These are phyloP conservation scores for Danio aesculapii DNA, from an alignment of 2,797 vertebrate genomes.

Conservation along the genomic window DNA sequence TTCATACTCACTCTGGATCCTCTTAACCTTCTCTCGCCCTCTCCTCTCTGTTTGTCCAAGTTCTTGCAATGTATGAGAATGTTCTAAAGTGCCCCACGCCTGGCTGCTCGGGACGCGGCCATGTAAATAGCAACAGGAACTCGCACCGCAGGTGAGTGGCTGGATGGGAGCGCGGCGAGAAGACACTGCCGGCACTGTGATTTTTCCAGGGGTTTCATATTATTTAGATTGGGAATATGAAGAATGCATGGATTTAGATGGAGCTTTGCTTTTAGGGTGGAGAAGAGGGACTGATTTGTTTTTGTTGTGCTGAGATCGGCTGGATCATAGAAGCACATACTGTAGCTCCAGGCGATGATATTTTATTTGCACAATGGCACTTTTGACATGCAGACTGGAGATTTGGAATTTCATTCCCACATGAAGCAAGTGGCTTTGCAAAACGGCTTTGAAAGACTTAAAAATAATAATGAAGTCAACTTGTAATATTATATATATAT, in stretches of 20 bases:
- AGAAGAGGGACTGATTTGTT: slow-evolving; percentile 36
- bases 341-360: slow-evolving; percentile 38
- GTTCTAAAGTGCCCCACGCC: slow-evolving; percentile 99
- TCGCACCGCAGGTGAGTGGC: slow-evolving; percentile 97
- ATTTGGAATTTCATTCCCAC: slow-evolving; percentile 25
- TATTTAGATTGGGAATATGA: slow-evolving; percentile 33
- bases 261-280: slow-evolving; percentile 1
- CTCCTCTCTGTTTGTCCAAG: slow-evolving; percentile 91
- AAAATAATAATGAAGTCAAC: too few relatives aligned
- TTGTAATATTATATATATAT: too few relatives aligned
- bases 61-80: slow-evolving; percentile 99
- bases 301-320: slow-evolving; percentile 26
- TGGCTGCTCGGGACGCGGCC: slow-evolving; percentile 98
- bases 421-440: background rate
- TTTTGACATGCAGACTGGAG: slow-evolving; percentile 26
- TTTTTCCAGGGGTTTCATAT: slow-evolving; percentile 32
- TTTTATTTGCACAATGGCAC: slow-evolving; percentile 13
- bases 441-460: too few relatives aligned
- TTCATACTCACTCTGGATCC: slow-evolving; percentile 52
- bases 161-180: slow-evolving; percentile 1
- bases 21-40: slow-evolving; percentile 77
- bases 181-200: slow-evolving; percentile 37
- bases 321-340: slow-evolving; percentile 27
- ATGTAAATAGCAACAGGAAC: slow-evolving; percentile 99
- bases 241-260: slow-evolving; percentile 18